Conservation (phyloP, 2,113 vertebrate genomes). For the Hyperopisus bebe region DNA sequence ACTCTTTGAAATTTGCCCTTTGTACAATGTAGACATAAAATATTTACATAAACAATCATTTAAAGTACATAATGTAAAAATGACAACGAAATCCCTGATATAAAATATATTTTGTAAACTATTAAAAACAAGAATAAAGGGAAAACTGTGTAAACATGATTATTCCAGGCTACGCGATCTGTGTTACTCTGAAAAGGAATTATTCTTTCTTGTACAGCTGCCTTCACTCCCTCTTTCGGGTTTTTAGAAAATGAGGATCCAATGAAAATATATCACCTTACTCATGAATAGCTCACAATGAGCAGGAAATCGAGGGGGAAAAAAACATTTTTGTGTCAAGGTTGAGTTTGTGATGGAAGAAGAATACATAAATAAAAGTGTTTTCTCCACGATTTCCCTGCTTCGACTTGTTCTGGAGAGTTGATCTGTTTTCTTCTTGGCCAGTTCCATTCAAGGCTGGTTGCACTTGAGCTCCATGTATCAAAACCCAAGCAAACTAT, state of each 20-base stretch:
- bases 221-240: background rate
- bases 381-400: background rate
- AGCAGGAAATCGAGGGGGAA: background rate
- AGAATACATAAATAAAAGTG: background rate
- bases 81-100: slow-evolving; percentile 44
- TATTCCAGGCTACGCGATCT: slow-evolving; percentile 7
- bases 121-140: slow-evolving; percentile 19
- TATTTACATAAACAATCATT: slow-evolving; percentile 48
- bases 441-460: background rate
- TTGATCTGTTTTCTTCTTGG: background rate
- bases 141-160: slow-evolving; percentile 34
- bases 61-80: slow-evolving; percentile 48
- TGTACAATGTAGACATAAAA: slow-evolving; percentile 43
- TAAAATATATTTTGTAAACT: slow-evolving; percentile 27
- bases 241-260: slow-evolving; percentile 31
- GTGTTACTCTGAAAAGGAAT: background rate
- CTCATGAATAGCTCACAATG: slow-evolving; percentile 3
- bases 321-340: slow-evolving; percentile 1
- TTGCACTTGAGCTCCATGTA: background rate
- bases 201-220: background rate
- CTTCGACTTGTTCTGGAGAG: background rate
- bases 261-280: slow-evolving; percentile 42
- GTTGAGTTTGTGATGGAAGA: background rate
- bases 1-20: slow-evolving; percentile 48
- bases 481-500: too few species aligned